Base-by-base conservation (phyloP, 2,888 invertebrate genomes). In the Conops quadrifasciatus region DNA sequence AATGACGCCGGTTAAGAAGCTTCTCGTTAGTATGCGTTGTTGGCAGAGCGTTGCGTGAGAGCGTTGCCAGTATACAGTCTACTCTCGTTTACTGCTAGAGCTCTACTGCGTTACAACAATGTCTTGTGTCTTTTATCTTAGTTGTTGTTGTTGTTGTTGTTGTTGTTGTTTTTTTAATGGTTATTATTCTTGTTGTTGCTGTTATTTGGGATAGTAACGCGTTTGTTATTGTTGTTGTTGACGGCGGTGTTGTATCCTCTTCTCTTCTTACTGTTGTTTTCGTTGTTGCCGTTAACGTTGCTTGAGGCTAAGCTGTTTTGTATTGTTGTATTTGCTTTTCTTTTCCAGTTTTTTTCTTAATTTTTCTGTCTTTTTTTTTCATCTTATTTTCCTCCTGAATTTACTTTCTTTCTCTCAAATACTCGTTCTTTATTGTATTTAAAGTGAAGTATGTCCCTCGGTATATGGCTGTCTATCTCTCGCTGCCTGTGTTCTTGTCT, bases 181-280 rank as follows among this genome's bases (percentile, higher is more conserved):
- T 36, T 36, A 36, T 7, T 36, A 36, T 36, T 36, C 36, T 36
- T 36, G 9, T 63, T 63, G 26, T 13, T 21, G 58, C 5, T 30
- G 26, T 59, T 59, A 13, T 26, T 59, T 11, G 51, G 51, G 56
- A 5, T 66, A 19, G 19, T 36, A 9, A 7, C 51, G 51, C 47
- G 47, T 47, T 65, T 66, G 66, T 56, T 56, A n/a, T 36, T 45
- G 56, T 56, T 67, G 43, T 24, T 58, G 67, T 26, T 36, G 24
- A 13, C 15, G 16, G 9, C 16, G n/a, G 26, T 21, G 21, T 28
- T 7, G 13, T 30, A 43, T 43, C n/a, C 16, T 64, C 16, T 43
- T 67, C 16, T 47, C 13, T 26, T 43, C 30, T n/a, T n/a, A 19
- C 43, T 67, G 11, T 28, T 56, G 62, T 68, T 53, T 36, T 62